Conservation (phyloP, 2,113 vertebrate species). For the Phaethornis superciliosus region DNA sequence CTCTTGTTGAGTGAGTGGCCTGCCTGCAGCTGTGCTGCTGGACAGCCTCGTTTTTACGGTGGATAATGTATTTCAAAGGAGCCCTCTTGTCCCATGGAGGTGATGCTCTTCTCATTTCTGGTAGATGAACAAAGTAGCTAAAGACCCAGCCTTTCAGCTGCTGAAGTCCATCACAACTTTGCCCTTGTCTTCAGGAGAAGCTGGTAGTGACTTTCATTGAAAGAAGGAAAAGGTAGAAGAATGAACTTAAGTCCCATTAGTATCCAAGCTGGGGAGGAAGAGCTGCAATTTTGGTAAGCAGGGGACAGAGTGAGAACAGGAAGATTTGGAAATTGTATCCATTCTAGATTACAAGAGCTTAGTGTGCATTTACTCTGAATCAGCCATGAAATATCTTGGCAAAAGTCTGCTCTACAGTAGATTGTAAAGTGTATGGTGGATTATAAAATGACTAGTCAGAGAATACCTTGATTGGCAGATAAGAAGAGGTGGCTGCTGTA, state of each 20-base stretch:
- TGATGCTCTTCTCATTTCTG: neutral
- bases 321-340: neutral
- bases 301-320: neutral
- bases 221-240: neutral
- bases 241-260: neutral
- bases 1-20: neutral
- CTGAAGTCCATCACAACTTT: conserved; percentile 2
- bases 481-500: conserved; percentile 31
- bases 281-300: neutral
- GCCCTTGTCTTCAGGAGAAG: neutral
- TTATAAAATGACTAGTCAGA: conserved; percentile 22
- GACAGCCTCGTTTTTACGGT: neutral
- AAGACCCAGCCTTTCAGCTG: conserved; percentile 19
- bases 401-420: neutral
- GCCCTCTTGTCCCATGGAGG: neutral
- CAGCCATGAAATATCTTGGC: conserved; percentile 25
- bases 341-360: conserved; percentile 22
- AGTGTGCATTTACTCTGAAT: neutral
- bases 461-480: conserved; percentile 35
- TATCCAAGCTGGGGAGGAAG: neutral
- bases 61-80: conserved; percentile 32
- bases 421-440: neutral
- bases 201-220: neutral
- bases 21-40: conserved; percentile 18
- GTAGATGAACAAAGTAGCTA: fast-evolving